phyloP scores from a whole-genome alignment of 2,888 invertebrate species.

The Sicus ferrugineus region DNA sequence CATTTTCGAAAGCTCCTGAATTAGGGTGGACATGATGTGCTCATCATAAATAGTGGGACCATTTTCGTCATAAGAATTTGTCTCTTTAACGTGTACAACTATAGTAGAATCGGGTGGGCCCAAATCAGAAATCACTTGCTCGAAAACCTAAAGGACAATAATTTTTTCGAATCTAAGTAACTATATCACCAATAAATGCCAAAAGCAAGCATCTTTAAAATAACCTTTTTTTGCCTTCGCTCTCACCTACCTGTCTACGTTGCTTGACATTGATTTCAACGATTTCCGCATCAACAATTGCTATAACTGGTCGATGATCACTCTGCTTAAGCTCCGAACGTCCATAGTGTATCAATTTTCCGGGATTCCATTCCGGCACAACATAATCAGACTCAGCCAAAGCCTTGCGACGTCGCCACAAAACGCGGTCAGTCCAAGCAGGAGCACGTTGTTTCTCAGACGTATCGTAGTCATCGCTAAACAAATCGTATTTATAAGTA shows the following conservation, averaged over 20 bases:
- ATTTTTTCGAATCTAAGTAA: neutral
- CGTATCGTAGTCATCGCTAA: constrained; percentile 98
- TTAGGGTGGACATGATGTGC: constrained; percentile 77
- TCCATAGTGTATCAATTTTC: constrained; percentile 87
- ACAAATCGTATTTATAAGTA: constrained; percentile 98
- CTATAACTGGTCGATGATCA: constrained; percentile 96
- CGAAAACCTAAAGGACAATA: constrained; percentile 71
- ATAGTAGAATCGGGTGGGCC: constrained; percentile 97
- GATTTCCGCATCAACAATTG: constrained; percentile 87
- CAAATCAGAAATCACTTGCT: constrained; percentile 82
- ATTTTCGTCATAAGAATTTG: constrained; percentile 66
- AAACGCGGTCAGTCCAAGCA: constrained; percentile 97
- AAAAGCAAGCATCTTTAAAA: neutral
- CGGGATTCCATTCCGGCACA: constrained; percentile 74
- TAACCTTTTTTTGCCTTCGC: no score
- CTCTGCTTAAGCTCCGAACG: constrained; percentile 93
- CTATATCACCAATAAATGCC: neutral
- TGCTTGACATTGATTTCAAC: constrained; percentile 79
- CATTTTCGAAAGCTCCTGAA: constrained; percentile 82
- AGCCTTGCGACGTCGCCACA: constrained; percentile 86
- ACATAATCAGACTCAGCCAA: constrained; percentile 73
- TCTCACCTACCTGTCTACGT: constrained; percentile 66
- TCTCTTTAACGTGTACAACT: constrained; percentile 72
- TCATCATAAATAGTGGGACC: constrained; percentile 77
- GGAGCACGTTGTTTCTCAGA: constrained; percentile 97